These are phyloP conservation scores for Ahaetulla prasina DNA, from an alignment of 2,113 vertebrate genomes.

Conservation along the genomic window DNA sequence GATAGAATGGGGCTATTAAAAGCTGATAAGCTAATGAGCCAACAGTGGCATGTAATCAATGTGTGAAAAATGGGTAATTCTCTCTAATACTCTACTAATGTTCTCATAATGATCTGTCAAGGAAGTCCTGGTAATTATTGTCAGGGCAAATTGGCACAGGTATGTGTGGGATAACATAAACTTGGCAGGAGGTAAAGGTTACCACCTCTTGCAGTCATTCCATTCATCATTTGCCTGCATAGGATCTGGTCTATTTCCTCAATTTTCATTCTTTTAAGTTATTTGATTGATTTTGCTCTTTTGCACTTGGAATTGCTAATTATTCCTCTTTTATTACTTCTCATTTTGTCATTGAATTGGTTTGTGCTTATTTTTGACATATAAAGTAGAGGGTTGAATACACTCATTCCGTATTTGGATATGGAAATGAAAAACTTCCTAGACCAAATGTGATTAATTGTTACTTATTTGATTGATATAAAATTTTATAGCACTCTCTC, in stretches of 20 bases:
- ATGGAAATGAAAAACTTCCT: not conserved
- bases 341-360: not conserved
- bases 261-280: conserved; percentile 42
- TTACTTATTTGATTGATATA: not conserved
- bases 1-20: conserved; percentile 64
- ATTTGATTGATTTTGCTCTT: conserved; percentile 56
- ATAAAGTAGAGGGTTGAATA: not conserved
- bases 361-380: not conserved
- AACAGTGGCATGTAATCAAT: conserved; percentile 75
- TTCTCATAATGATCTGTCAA: conserved; percentile 76
- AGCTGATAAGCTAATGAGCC: conserved; percentile 68
- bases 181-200: conserved; percentile 31
- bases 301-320: conserved; percentile 31
- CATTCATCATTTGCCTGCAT: conserved; percentile 6
- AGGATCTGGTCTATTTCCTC: conserved; percentile 24
- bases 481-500: not conserved
- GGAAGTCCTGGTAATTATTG: conserved; percentile 73
- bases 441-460: not conserved
- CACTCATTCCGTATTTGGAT: not conserved
- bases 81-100: conserved; percentile 75
- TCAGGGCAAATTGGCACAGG: conserved; percentile 67
- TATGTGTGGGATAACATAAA: conserved; percentile 53
- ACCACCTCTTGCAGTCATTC: not conserved
- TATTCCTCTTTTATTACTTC: not conserved
- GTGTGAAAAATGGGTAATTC: conserved; percentile 76